These are phyloP conservation scores for Drosophila putrida DNA, from an alignment of 2,888 invertebrate genomes.

Conservation along the genomic window DNA sequence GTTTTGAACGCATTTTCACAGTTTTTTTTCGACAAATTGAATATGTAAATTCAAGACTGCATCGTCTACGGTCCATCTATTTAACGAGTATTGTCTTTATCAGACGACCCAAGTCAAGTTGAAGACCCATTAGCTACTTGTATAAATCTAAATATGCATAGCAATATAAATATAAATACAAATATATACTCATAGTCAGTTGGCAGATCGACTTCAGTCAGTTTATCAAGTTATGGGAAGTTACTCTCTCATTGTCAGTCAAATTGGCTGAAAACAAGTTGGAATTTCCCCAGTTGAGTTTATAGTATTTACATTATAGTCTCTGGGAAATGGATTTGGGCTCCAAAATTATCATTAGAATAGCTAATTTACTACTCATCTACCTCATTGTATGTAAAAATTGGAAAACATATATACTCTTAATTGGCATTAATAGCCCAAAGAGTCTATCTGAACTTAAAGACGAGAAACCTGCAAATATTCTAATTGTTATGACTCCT, in stretches of 20 bases:
- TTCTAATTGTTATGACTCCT: too few species aligned
- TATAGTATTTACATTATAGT: conserved; percentile 7
- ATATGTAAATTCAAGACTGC: conserved; percentile 25
- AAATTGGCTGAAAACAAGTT: conserved; percentile 4
- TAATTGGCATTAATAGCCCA: not conserved
- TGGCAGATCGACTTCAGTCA: not conserved
- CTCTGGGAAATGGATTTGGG: conserved; percentile 34
- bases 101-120: not conserved
- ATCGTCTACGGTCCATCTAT: conserved; percentile 17
- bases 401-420: not conserved
- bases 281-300: conserved; percentile 8
- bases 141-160: not conserved
- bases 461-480: too few species aligned
- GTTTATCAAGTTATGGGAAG: conserved; percentile 24
- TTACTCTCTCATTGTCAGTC: too few species aligned
- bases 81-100: conserved; percentile 19
- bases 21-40: conserved; percentile 6
- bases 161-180: not conserved
- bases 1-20: conserved; percentile 9
- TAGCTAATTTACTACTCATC: conserved; percentile 11
- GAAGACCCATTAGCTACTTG: conserved; percentile 31
- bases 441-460: not conserved
- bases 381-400: conserved; percentile 6
- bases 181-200: not conserved
- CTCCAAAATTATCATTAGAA: conserved; percentile 22